Evolutionary conservation across 2,888 invertebrate species (phyloP).

Genomic region (Neoascia interrupta): DNA sequence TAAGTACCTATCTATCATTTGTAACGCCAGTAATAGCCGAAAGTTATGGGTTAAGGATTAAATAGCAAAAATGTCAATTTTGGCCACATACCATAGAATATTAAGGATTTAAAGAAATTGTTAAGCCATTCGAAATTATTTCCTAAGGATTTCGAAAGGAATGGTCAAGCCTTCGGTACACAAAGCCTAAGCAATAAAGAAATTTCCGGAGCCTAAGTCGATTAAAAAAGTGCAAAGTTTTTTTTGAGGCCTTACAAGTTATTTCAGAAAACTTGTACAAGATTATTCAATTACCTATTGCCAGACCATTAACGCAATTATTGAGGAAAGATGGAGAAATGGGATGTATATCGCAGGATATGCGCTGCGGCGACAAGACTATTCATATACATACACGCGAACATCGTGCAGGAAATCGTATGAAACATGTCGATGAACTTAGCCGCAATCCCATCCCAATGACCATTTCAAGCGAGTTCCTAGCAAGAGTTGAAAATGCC

Average conservation of each 20-base stretch:
- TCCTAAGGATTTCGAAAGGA: neutral
- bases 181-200: neutral
- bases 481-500: neutral
- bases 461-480: neutral
- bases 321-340: neutral
- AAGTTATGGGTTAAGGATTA: conserved; percentile 54
- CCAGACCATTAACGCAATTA: neutral
- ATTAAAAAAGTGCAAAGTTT: neutral
- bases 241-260: neutral
- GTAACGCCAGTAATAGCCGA: conserved; percentile 29
- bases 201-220: neutral
- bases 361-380: neutral
- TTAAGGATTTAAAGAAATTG: conserved; percentile 72
- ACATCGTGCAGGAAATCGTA: neutral
- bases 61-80: conserved; percentile 70
- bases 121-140: too few relatives aligned
- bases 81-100: conserved; percentile 66
- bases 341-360: neutral
- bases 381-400: neutral
- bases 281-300: too few relatives aligned
- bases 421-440: neutral
- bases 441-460: neutral
- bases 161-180: neutral
- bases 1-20: conserved; percentile 38
- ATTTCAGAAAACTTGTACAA: too few relatives aligned